These are phyloP conservation scores for fruit fly (Drosophila melanogaster) DNA, from an alignment of 1,140 invertebrate genomes.

Conservation along the genomic window Release_6_plus_ISO1_MT NT_033777.3:10931501-10932000, in stretches of 20 bases:
- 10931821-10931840: slow-evolving; percentile 40
- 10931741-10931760: slow-evolving; percentile 37
- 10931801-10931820: slow-evolving; percentile 78
- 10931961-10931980: slow-evolving; percentile 71
- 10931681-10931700: slow-evolving; percentile 15
- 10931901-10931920: background rate
- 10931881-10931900: slow-evolving; percentile 11
- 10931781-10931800: slow-evolving; percentile 78
- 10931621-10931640: slow-evolving; percentile 69
- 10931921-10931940: slow-evolving; percentile 16
- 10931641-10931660: slow-evolving; percentile 43
- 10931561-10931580: slow-evolving; percentile 25
- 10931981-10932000: slow-evolving; percentile 58
- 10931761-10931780: slow-evolving; percentile 54
- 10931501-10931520: slow-evolving; percentile 41
- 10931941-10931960: slow-evolving; percentile 75
- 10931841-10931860: slow-evolving; percentile 49
- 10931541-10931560: slow-evolving; percentile 31
- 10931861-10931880: slow-evolving; percentile 63
- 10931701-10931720: background rate
- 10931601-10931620: slow-evolving; percentile 56
- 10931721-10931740: slow-evolving; percentile 4
- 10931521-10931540: slow-evolving; percentile 52
- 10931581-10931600: slow-evolving; percentile 27
- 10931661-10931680: slow-evolving; percentile 51